A percentile compares a stretch with the other conserved stretches of the same genome.
phyloP scores from a whole-genome alignment of 2,113 vertebrate genomes.

The Acanthisitta chloris region DNA sequence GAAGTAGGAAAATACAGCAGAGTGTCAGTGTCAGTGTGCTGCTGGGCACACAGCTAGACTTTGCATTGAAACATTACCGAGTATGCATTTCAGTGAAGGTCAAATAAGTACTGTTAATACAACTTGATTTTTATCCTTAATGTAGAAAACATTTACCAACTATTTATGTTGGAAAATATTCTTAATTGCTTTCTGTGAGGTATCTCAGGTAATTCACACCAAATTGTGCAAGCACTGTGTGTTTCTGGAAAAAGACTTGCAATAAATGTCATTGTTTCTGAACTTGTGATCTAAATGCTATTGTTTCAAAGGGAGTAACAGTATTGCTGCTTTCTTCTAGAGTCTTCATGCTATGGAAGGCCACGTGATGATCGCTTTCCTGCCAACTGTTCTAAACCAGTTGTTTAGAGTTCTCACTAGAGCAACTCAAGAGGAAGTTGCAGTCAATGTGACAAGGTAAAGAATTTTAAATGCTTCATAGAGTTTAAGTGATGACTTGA shows the following conservation, averaged over 20 bases:
- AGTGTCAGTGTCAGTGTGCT: neutral
- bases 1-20: neutral
- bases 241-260: neutral
- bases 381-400: constrained; percentile 95
- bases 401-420: constrained; percentile 93
- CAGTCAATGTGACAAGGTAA: constrained; percentile 95
- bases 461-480: neutral
- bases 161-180: neutral
- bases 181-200: neutral
- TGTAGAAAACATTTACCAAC: neutral
- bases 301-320: neutral
- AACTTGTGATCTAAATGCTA: neutral
- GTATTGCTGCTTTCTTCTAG: constrained; percentile 44
- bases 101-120: neutral
- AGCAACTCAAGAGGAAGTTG: constrained; percentile 91
- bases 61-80: neutral
- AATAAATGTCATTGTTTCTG: neutral
- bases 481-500: neutral
- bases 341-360: constrained; percentile 97
- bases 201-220: neutral
- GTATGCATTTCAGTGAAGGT: neutral
- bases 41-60: neutral
- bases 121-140: neutral
- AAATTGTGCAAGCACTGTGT: neutral
- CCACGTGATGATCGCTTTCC: constrained; percentile 96